Evolutionary conservation across 1,140 invertebrate genomes (phyloP).

Genomic region (Zaprionus camerounensis): DNA sequence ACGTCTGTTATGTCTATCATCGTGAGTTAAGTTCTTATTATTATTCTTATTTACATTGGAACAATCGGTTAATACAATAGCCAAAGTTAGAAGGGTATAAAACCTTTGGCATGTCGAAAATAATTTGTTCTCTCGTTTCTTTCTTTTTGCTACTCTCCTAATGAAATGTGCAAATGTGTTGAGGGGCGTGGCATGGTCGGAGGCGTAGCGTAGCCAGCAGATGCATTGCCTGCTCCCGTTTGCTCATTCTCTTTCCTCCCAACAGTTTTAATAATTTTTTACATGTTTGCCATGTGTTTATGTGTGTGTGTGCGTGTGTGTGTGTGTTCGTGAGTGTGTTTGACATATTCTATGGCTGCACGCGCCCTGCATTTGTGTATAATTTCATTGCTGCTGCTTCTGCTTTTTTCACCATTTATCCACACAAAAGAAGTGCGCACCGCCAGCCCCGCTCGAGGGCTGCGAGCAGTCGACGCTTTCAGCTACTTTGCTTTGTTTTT

Average conservation of each 20-base stretch:
- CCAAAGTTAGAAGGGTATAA: neutral
- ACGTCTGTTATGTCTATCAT: too few species aligned
- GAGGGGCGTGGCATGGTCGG: neutral
- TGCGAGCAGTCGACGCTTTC: conserved; percentile 14
- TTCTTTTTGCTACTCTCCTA: conserved; percentile 43
- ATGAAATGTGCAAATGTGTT: conserved; percentile 72
- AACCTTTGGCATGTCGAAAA: neutral
- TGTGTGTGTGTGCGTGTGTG: conserved; percentile 11
- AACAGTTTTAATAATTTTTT: conserved; percentile 20
- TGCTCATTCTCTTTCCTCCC: neutral
- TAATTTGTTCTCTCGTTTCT: conserved; percentile 3
- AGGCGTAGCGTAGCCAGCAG: neutral
- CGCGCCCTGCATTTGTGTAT: conserved; percentile 63
- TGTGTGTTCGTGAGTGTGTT: conserved; percentile 19
- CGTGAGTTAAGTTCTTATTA: too few species aligned
- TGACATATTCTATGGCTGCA: conserved; percentile 56
- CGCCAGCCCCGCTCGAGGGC: neutral
- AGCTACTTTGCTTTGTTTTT: conserved; percentile 66
- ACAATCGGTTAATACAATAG: too few species aligned
- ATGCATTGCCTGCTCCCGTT: neutral
- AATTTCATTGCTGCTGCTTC: conserved; percentile 60
- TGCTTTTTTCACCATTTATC: conserved; percentile 22
- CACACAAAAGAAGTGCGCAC: conserved; percentile 5
- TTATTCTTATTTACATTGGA: too few species aligned
- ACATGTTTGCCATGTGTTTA: conserved; percentile 18